Conservation (phyloP, 1,140 invertebrate genomes). For the Drosophila tani region DNA sequence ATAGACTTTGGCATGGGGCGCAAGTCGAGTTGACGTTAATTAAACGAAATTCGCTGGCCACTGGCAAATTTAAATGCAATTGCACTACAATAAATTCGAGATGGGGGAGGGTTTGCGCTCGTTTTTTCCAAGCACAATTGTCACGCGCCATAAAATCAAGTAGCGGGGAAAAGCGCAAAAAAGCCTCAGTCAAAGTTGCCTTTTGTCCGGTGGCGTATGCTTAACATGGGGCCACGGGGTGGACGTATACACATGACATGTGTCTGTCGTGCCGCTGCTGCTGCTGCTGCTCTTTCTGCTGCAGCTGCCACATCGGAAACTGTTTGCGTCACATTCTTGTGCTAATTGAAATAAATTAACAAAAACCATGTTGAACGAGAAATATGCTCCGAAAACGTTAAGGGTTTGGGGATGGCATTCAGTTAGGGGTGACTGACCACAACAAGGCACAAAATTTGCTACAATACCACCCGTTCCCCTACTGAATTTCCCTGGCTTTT, state of each 20-base stretch:
- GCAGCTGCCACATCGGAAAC: slow-evolving; percentile 50
- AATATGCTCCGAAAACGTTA: slow-evolving; percentile 46
- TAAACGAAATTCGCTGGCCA: slow-evolving; percentile 77
- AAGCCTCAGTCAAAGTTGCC: slow-evolving; percentile 24
- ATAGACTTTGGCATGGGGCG: slow-evolving; percentile 38
- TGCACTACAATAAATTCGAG: slow-evolving; percentile 69
- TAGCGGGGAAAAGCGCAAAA: slow-evolving; percentile 41
- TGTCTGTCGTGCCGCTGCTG: slow-evolving; percentile 55
- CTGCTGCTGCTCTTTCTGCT: slow-evolving; percentile 23
- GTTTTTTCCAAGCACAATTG: slow-evolving; percentile 61
- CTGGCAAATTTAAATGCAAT: slow-evolving; percentile 82
- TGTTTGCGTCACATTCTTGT: slow-evolving; percentile 66
- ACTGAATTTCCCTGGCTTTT: slow-evolving; percentile 11
- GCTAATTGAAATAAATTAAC: slow-evolving; percentile 83
- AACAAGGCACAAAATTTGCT: slow-evolving; percentile 70
- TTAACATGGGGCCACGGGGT: slow-evolving; percentile 36
- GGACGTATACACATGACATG: slow-evolving; percentile 38
- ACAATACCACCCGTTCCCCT: slow-evolving; percentile 6
- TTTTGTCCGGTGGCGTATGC: slow-evolving; percentile 65
- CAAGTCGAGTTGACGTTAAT: slow-evolving; percentile 63
- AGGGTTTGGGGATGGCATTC: background rate
- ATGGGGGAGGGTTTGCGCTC: background rate
- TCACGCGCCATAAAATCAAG: slow-evolving; percentile 82
- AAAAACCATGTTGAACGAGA: slow-evolving; percentile 59
- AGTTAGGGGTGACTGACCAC: slow-evolving; percentile 48